Conservation (phyloP, 37 sponge, comb jelly and placozoan species). For the Geodia barretti region DNA sequence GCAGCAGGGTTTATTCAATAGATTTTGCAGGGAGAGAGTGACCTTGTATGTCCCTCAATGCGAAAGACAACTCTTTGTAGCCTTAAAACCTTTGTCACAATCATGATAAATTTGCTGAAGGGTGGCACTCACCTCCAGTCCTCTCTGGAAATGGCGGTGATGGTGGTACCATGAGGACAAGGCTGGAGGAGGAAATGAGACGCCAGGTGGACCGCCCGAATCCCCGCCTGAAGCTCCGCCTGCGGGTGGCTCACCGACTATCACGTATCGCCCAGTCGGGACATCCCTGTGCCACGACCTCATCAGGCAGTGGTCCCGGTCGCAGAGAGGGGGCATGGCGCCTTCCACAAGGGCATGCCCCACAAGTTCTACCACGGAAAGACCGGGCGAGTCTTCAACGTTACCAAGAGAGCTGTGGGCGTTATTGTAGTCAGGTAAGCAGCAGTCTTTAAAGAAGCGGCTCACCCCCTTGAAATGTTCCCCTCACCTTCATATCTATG, state of each 20-base stretch:
- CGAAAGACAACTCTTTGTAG: too few species aligned
- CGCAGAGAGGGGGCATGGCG: constrained; percentile 77
- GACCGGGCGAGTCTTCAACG: constrained; percentile 94
- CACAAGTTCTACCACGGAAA: constrained; percentile 97
- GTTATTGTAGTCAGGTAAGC: constrained; percentile 90
- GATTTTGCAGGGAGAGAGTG: too few species aligned
- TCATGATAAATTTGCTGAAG: too few species aligned
- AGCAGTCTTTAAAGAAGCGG: too few species aligned
- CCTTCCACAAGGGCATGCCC: constrained; percentile 97
- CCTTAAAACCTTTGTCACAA: too few species aligned
- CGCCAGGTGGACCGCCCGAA: constrained; percentile 63
- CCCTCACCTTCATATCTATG: too few species aligned
- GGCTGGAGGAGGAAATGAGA: constrained; percentile 73
- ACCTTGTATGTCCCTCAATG: too few species aligned
- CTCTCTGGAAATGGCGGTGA: constrained; percentile 62
- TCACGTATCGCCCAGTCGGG: constrained; percentile 25
- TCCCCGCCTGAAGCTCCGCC: constrained; percentile 45
- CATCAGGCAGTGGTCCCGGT: constrained; percentile 71
- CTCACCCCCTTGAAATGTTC: too few species aligned
- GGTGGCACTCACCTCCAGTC: constrained; percentile 59
- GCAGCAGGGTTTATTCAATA: too few species aligned
- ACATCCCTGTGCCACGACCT: constrained; percentile 69
- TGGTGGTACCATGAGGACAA: constrained; percentile 9
- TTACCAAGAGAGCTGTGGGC: constrained; percentile 95
- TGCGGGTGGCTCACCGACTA: constrained; percentile 80